phyloP scores from a whole-genome alignment of 2,113 vertebrate genomes.

The Corythornis cristatus region DNA sequence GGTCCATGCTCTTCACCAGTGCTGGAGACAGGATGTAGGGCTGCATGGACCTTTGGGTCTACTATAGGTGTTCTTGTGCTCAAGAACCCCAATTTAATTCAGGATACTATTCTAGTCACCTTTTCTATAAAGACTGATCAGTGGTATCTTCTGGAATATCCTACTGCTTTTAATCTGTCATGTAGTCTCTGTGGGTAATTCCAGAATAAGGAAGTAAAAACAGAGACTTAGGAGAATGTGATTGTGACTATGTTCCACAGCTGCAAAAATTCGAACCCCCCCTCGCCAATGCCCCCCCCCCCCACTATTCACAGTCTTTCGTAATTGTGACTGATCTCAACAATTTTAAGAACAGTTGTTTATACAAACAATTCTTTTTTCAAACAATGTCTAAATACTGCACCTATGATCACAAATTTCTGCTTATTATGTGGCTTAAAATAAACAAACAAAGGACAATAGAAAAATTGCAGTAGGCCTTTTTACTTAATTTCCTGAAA shows the following conservation, averaged over 20 bases:
- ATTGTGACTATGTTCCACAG: neutral
- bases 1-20: neutral
- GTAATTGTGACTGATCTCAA: neutral
- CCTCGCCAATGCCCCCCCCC: neutral
- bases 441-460: slow-evolving; percentile 27
- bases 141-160: neutral
- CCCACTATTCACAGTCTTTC: neutral
- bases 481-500: slow-evolving; percentile 61
- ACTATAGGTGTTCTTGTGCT: neutral
- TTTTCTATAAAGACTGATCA: neutral
- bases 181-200: neutral
- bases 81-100: neutral
- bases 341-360: neutral
- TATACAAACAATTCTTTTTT: slow-evolving; percentile 2
- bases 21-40: neutral
- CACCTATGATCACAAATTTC: slow-evolving; percentile 13
- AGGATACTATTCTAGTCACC: neutral
- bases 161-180: neutral
- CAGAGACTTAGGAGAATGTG: neutral
- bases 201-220: slow-evolving; percentile 4
- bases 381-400: neutral
- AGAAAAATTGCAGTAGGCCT: neutral
- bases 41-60: neutral
- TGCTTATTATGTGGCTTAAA: slow-evolving; percentile 28
- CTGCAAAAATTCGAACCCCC: slow-evolving; percentile 8